Base-by-base conservation (phyloP, 2,888 invertebrate genomes). In the Therioaphis trifolii region DNA sequence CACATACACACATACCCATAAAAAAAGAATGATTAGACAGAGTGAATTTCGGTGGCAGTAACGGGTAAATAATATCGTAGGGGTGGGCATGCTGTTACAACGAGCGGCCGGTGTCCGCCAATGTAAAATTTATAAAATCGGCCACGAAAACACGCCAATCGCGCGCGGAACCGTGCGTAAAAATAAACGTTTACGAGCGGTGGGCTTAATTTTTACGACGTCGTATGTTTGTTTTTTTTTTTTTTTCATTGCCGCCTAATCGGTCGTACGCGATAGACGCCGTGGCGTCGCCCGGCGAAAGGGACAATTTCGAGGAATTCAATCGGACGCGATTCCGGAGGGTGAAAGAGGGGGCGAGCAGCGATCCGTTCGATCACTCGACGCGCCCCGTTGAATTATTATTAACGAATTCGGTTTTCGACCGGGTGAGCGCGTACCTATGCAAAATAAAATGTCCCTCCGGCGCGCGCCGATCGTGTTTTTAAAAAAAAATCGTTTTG, bases 321-420 rank as follows among this genome's bases (percentile, higher is more conserved):
- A 80, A 80, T 80, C 80, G 61, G 71, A 5, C 24, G 58, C 27
- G n/a, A 3, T 11, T 15, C 12, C 0, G 14, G 14, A 61, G 27
- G 40, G 43, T n/a, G 58, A 43, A 76, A 29, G 46, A n/a, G 5
- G 40, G 52, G 69, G 43, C 40, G 80, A 71, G 71, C 80, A 80
- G n/a, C 71, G 71, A 71, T 71, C 58, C 80, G 80, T 71, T 80
- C 46, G 14, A 27, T 14, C 12, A 11, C 46, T 43, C 55, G 27
- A 49, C 66, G 68, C 35, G 69, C 43, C n/a, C 61, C 58, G 69
- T 80, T 80, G 71, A 80, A 80, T 80, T 80, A 80, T 80, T 80
- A 80, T 71, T 58, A 71, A 80, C 46, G 61, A 71, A 80, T 80
- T 80, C 46, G 71, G 58, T 80, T 80, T 43, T 71, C 55, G 24